Conservation (phyloP, 2,113 vertebrate genomes). For the Menura novaehollandiae region DNA sequence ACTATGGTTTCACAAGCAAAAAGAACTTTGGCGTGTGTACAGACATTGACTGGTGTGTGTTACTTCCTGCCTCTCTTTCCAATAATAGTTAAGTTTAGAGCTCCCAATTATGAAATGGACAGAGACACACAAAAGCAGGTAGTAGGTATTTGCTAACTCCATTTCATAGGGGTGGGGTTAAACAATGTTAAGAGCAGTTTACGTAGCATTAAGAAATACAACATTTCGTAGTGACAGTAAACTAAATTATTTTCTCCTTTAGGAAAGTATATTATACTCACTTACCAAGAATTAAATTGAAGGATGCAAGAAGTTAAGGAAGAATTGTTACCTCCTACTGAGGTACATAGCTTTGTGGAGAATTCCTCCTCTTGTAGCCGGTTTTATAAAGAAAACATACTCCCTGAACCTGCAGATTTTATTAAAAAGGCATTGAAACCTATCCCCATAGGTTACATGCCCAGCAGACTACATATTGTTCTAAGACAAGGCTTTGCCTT, state of each 20-base stretch:
- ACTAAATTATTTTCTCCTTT: neutral
- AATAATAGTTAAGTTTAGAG: neutral
- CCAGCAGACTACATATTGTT: neutral
- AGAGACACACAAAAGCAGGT: neutral
- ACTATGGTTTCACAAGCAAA: neutral
- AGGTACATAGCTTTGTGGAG: neutral
- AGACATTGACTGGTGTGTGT: neutral
- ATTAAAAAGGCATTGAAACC: neutral
- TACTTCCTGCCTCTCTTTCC: neutral
- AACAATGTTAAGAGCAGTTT: neutral
- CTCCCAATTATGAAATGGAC: neutral
- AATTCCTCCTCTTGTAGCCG: neutral
- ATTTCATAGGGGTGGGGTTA: accelerated
- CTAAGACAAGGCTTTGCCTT: neutral
- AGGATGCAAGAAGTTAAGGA: neutral
- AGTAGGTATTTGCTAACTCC: neutral
- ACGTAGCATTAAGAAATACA: neutral
- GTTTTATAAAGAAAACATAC: neutral
- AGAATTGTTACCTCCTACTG: neutral
- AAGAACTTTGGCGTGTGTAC: accelerated
- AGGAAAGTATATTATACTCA: neutral
- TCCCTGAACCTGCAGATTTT: neutral
- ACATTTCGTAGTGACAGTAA: neutral
- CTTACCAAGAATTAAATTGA: neutral
- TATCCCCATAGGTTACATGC: neutral